These are phyloP conservation scores for Cephus cinctus DNA, from an alignment of 1,140 invertebrate species.

Conservation along the genomic window DNA sequence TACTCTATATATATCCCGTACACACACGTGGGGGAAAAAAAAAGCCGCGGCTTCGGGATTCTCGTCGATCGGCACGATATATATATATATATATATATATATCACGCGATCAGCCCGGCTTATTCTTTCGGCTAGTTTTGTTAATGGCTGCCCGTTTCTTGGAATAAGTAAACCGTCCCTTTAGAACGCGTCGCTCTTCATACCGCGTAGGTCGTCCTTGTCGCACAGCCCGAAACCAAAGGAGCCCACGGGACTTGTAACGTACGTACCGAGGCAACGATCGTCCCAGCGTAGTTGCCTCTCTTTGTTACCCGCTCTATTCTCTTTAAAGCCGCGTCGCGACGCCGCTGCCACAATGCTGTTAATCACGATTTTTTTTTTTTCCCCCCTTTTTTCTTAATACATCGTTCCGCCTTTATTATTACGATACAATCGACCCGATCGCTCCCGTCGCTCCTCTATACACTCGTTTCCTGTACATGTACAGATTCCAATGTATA, in stretches of 20 bases:
- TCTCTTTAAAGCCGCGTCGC: background rate
- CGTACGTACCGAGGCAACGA: too few species aligned
- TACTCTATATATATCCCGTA: too few species aligned
- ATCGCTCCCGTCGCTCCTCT: background rate
- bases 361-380: constrained; percentile 21
- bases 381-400: background rate
- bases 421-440: constrained; percentile 6
- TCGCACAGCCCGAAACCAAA: too few species aligned
- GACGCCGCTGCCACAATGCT: constrained; percentile 16
- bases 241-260: too few species aligned
- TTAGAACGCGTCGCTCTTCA: constrained; percentile 16
- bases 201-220: background rate
- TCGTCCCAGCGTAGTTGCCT: background rate
- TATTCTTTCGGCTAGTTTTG: constrained; percentile 28
- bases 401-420: constrained; percentile 7
- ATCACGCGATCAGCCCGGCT: constrained; percentile 24
- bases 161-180: constrained; percentile 29
- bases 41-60: too few species aligned
- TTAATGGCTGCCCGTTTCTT: constrained; percentile 39
- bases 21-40: too few species aligned
- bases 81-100: constrained; percentile 7
- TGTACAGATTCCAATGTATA: too few species aligned
- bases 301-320: background rate
- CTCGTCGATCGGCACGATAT: too few species aligned
- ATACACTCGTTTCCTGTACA: too few species aligned